Evolutionary conservation across 2,113 vertebrate genomes (phyloP).

Genomic region (Gallinago media): DNA sequence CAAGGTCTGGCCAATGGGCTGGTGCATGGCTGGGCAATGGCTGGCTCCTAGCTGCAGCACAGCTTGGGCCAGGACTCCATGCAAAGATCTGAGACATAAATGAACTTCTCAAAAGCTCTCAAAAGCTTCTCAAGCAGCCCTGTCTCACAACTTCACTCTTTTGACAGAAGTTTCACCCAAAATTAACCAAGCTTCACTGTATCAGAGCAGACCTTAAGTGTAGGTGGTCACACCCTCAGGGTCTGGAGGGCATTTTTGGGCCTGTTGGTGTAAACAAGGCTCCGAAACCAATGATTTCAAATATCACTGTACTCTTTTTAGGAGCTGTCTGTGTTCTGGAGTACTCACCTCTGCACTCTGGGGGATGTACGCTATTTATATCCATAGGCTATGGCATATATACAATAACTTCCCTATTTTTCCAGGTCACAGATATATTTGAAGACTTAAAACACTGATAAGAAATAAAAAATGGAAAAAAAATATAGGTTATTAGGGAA

Average conservation of each 20-base stretch:
- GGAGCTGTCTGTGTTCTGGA: background rate
- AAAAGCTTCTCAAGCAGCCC: background rate
- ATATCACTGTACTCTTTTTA: background rate
- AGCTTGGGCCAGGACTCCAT: accelerated
- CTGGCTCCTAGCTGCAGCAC: background rate
- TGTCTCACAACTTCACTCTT: background rate
- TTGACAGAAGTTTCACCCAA: background rate
- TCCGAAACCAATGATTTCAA: background rate
- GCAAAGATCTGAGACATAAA: background rate
- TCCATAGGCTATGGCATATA: background rate
- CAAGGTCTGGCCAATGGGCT: too few species aligned
- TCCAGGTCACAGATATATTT: background rate
- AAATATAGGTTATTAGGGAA: background rate
- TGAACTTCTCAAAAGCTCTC: background rate
- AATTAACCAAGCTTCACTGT: background rate
- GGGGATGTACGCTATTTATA: background rate
- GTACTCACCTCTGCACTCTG: accelerated
- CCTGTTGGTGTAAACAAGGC: background rate
- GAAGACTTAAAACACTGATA: background rate
- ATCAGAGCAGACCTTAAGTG: background rate
- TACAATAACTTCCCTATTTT: background rate
- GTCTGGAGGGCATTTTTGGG: background rate
- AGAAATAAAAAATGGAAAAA: background rate
- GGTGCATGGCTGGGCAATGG: accelerated
- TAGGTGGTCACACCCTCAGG: accelerated